Percentiles rank a stretch among this genome's conserved stretches.
phyloP scores from a whole-genome alignment of 2,888 invertebrate genomes.

The Aelia acuminata region DNA sequence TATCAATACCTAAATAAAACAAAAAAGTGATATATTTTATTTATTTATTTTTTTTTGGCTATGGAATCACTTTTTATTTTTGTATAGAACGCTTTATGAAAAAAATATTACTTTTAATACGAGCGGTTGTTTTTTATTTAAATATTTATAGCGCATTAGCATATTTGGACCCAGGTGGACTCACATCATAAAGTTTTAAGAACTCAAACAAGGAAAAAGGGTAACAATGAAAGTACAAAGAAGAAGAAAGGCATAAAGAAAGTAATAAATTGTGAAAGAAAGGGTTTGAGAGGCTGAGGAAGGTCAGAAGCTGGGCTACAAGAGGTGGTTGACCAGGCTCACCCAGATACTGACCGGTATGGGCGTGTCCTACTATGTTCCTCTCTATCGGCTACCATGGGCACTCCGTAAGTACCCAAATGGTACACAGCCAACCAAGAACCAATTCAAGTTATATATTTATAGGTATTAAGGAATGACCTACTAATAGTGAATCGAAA shows the following conservation, averaged over 20 bases:
- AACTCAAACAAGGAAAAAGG: not conserved
- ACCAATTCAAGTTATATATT: not conserved
- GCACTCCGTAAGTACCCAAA: not conserved
- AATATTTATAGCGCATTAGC: too few relatives aligned
- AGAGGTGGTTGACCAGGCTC: constrained; percentile 38
- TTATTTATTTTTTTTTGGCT: too few relatives aligned
- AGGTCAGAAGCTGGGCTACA: constrained; percentile 24
- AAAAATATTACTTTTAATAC: too few relatives aligned
- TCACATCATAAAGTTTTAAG: too few relatives aligned
- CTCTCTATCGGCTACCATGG: not conserved
- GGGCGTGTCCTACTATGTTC: constrained; percentile 31
- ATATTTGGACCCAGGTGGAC: too few relatives aligned
- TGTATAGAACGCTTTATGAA: too few relatives aligned
- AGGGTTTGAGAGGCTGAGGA: not conserved
- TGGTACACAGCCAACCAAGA: not conserved
- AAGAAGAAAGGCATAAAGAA: constrained; percentile 15
- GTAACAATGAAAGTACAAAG: not conserved
- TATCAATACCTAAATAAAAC: too few relatives aligned
- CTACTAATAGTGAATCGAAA: not conserved
- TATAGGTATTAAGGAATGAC: not conserved
- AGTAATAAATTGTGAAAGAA: constrained; percentile 30
- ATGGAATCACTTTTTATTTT: too few relatives aligned
- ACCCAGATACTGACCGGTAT: constrained; percentile 48
- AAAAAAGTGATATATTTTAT: too few relatives aligned
- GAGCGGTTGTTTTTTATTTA: too few relatives aligned